Base-by-base conservation (phyloP, 1,140 invertebrate species). In the Dinothrombium tinctorium region DNA sequence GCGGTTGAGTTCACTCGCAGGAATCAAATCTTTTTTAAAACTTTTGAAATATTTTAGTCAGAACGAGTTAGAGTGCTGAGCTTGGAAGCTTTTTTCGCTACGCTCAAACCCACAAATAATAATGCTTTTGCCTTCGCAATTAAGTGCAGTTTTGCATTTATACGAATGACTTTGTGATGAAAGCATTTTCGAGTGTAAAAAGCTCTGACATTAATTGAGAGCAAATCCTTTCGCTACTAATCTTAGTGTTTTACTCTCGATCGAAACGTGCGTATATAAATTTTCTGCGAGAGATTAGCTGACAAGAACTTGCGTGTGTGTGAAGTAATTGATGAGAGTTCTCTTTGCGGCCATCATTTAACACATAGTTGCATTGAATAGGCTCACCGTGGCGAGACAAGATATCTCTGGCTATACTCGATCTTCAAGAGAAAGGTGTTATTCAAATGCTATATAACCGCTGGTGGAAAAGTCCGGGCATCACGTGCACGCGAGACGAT, bases 381-480 rank as follows among this genome's bases (percentile, higher is more conserved):
- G 41, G 41, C 28, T 46, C 45, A 11, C 41, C 36, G 19, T 43
- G 41, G 41, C 33, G 37, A 23, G 41, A 43, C 29, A 46, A 45
- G 21, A 33, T 49, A 39, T 63, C 61, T 11, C 52, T 54, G 41
- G 59, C 57, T 26, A 57, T 65, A 9, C 47, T 65, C 28, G 53
- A 59, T 45, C 50, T 65, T 6, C 63, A 66, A 47, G 63, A 65
- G 46, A 52, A 50, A 17, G 64, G 62, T 11, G 55, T 53, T 21
- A 47, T 65, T 7, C 58, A 62, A 46, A 48, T 52, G 12, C 47
- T 65, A 22, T 65, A 66, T 35, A 48, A 54, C 19, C 43, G 46
- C 33, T 59, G 58, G 58, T 59, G 58, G 37, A 53, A 56, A 36
- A 47, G 55, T 38, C 41, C 48, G 9, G 50, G 47, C 8, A 45